Evolutionary conservation across 2,113 vertebrate species (phyloP).

Genomic region (Pheucticus melanocephalus): DNA sequence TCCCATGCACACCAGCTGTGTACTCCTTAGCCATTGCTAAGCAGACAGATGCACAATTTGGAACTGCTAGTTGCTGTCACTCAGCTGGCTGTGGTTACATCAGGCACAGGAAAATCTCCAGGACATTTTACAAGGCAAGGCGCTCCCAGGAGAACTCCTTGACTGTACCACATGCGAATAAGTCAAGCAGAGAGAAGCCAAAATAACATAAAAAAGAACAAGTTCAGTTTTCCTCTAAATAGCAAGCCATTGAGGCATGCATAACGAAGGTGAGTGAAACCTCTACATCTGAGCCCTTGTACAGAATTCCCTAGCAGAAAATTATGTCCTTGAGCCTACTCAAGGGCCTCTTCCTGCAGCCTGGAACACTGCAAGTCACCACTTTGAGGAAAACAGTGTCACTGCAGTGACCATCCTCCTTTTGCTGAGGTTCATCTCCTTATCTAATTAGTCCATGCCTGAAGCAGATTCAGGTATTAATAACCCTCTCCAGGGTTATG

Average conservation of each 20-base stretch:
- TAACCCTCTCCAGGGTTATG: background rate
- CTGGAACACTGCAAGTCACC: background rate
- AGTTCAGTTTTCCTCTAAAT: background rate
- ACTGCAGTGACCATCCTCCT: background rate
- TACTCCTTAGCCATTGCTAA: background rate
- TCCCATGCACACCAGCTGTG: conserved; percentile 17
- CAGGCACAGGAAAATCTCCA: background rate
- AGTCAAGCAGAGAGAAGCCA: background rate
- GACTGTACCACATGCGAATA: background rate
- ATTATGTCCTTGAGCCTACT: background rate
- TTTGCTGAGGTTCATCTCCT: background rate
- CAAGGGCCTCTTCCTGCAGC: background rate
- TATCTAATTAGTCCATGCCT: background rate
- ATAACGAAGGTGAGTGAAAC: background rate
- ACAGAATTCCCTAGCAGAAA: background rate
- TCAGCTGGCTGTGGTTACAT: background rate
- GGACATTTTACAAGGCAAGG: background rate
- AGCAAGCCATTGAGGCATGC: background rate
- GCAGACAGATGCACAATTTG: background rate
- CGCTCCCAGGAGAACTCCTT: background rate
- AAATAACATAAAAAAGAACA: background rate
- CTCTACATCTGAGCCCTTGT: background rate
- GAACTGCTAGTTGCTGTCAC: background rate
- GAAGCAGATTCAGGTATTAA: background rate
- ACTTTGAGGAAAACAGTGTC: background rate